Base-by-base conservation (phyloP, 2,797 vertebrate genomes). In the Anableps anableps region DNA sequence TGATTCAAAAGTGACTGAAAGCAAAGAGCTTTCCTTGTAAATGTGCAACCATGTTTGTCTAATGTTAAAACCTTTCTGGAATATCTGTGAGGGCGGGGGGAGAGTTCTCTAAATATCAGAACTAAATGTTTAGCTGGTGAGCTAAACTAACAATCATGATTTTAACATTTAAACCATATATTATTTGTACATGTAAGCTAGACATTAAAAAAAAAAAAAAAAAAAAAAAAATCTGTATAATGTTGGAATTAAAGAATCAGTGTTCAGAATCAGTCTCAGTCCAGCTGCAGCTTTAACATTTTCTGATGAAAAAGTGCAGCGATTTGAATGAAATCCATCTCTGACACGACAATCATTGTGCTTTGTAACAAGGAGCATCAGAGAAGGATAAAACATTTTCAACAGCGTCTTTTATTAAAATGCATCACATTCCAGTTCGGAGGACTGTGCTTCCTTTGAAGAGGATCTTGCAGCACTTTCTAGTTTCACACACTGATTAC, bases 261-360 rank as follows among this genome's bases (percentile, higher is more conserved):
- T 51, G 62, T 11, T 77, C 45, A 77, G 26, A 60, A 50, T 38
- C 47, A 38, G 45, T 50, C 23, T 34, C 55, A 36, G 29, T 62
- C 70, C 77, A 50, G 34, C 36, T 64, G 58, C 45, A 51, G 66
- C 71, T 41, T 38, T 5, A 38, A 74, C 4, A 38, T 5, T 62
- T 29, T 29, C 58, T 64, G 55, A 50, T 41, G 26, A 79, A 79
- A 62, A 41, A 29, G 70, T 41, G 45, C 55, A 47, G 48, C n/a
- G 50, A 47, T 75, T n/a, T 71, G 64, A 74, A 80, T 34, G 23
- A 74, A 74, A 74, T 29, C 58, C 72, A 74, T 64, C 66, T 41
- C 34, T 31, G 73, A 47, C 50, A 55, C 4, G 48, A 29, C 23
- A 13, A 70, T 68, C 62, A 70, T 53, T 80, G 78, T 74, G 73